Conservation (phyloP, 2,888 invertebrate genomes). For the Sminthurinus aureus region DNA sequence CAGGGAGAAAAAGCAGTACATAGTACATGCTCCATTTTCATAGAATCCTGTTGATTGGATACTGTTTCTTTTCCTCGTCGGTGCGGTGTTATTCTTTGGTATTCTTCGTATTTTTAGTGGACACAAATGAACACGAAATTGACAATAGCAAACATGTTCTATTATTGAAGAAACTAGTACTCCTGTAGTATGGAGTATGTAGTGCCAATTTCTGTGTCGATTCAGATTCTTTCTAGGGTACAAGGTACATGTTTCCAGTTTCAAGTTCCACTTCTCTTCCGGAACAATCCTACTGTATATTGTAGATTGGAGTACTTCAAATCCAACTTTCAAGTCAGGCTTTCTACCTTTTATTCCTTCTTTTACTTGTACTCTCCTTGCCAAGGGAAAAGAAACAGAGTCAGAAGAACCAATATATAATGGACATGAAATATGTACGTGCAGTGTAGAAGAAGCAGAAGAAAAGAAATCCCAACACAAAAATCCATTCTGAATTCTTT, state of each 20-base stretch:
- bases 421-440: no score
- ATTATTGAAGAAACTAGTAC: not conserved
- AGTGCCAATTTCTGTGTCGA: not conserved
- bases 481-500: no score
- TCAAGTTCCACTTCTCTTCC: not conserved
- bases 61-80: not conserved
- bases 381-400: no score
- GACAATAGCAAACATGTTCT: not conserved
- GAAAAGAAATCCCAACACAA: no score
- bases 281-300: no score
- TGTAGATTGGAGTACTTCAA: not conserved
- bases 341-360: no score
- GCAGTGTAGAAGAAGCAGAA: no score
- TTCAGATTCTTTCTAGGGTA: no score
- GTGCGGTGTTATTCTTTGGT: no score
- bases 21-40: not conserved
- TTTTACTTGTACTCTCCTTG: no score
- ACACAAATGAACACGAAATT: not conserved
- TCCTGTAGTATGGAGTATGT: not conserved
- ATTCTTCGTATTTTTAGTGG: no score
- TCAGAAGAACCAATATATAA: no score
- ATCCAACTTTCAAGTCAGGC: not conserved
- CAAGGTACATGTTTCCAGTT: not conserved
- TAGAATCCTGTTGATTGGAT: not conserved
- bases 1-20: not conserved